phyloP scores from a whole-genome alignment of 2,888 invertebrate species.

The Colostygia pectinataria region DNA sequence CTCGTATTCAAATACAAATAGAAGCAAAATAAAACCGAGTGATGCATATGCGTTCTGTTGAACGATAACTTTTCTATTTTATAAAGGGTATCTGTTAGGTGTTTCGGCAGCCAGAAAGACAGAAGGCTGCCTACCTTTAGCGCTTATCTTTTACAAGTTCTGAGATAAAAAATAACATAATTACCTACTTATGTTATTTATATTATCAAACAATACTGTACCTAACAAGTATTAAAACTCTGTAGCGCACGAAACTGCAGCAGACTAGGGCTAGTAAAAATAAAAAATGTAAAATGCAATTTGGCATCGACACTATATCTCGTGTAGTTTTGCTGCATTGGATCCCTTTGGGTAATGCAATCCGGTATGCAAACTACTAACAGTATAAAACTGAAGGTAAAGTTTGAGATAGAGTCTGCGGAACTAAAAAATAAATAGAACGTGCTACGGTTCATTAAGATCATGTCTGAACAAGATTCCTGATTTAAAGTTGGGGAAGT shows the following conservation, averaged over 20 bases:
- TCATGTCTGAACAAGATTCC: conserved; percentile 44
- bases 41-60: conserved; percentile 42
- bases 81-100: not conserved
- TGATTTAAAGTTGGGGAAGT: conserved; percentile 44
- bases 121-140: too few relatives aligned
- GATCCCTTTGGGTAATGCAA: conserved; percentile 45
- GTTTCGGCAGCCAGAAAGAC: too few relatives aligned
- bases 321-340: conserved; percentile 33
- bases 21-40: conserved; percentile 51
- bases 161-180: too few relatives aligned
- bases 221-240: too few relatives aligned
- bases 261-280: not conserved
- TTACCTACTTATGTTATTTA: too few relatives aligned
- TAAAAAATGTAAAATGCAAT: conserved; percentile 49
- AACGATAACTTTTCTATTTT: conserved; percentile 27
- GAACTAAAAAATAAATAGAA: conserved; percentile 57
- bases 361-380: conserved; percentile 54
- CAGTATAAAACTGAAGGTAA: conserved; percentile 42
- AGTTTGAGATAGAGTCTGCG: conserved; percentile 50
- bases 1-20: conserved; percentile 64
- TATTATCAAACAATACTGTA: too few relatives aligned
- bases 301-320: conserved; percentile 43
- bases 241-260: too few relatives aligned
- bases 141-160: too few relatives aligned
- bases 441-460: conserved; percentile 62